A percentile compares a stretch with the other conserved stretches of the same genome.
Evolutionary conservation across 2,888 invertebrate genomes (phyloP).

Genomic region (Ormia ochracea): DNA sequence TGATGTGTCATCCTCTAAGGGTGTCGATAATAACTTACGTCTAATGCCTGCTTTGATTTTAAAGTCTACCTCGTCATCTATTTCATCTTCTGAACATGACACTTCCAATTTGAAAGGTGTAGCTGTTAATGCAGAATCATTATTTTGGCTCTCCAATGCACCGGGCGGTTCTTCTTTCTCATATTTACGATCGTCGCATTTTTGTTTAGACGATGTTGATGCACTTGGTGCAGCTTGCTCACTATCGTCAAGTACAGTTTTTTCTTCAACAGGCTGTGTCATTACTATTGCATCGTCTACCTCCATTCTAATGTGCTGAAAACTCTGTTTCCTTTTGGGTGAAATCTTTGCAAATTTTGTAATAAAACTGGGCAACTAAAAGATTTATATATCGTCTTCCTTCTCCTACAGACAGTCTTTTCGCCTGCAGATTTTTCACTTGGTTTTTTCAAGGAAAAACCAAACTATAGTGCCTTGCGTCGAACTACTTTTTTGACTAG

Average conservation of each 20-base stretch:
- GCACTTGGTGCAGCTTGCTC: conserved; percentile 31
- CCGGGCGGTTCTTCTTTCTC: conserved; percentile 55
- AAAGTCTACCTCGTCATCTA: conserved; percentile 4
- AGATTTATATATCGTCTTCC: not conserved
- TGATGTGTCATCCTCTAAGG: conserved; percentile 20
- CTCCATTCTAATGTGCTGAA: conserved; percentile 69
- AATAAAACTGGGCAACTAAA: conserved; percentile 13
- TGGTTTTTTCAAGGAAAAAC: conserved; percentile 14
- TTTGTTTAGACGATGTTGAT: conserved; percentile 49
- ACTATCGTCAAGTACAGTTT: conserved; percentile 47
- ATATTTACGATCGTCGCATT: conserved; percentile 50
- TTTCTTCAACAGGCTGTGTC: conserved; percentile 44
- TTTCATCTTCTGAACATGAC: conserved; percentile 60
- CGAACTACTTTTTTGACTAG: conserved; percentile 15
- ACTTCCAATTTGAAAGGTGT: conserved; percentile 62
- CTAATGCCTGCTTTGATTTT: conserved; percentile 27
- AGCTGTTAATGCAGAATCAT: conserved; percentile 47
- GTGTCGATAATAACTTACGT: conserved; percentile 50
- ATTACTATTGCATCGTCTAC: conserved; percentile 66
- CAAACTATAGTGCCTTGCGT: conserved; percentile 20
- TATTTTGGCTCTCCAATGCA: conserved; percentile 26
- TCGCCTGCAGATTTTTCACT: not conserved
- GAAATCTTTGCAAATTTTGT: conserved; percentile 67
- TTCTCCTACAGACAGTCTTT: not conserved
- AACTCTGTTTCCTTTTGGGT: conserved; percentile 70